A percentile compares a stretch with the other conserved stretches of the same genome.
phyloP scores from a whole-genome alignment of 1,140 invertebrate species.

The Orius insidiosus region DNA sequence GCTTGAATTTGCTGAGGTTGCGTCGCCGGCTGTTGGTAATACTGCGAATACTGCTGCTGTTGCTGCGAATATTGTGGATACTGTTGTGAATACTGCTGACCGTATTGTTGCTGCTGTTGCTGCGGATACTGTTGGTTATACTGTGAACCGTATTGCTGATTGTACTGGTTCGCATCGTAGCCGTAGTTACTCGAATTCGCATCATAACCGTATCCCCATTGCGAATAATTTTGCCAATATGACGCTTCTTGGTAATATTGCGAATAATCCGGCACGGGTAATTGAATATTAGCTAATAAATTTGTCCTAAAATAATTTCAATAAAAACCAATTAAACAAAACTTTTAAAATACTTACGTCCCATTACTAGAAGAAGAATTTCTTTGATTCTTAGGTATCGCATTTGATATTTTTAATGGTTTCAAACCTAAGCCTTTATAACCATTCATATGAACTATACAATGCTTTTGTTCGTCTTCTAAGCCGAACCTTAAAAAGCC shows the following conservation, averaged over 20 bases:
- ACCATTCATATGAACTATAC: conserved; percentile 74
- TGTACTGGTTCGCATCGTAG: background rate
- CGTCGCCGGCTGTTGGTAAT: conserved; percentile 28
- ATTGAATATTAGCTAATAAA: conserved; percentile 1
- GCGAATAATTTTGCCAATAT: conserved; percentile 53
- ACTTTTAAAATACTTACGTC: conserved; percentile 17
- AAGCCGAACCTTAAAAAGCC: conserved; percentile 91
- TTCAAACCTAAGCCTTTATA: conserved; percentile 67
- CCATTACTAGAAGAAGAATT: conserved; percentile 1
- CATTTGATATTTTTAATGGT: conserved; percentile 76
- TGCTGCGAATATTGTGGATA: conserved; percentile 11
- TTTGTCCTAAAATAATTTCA: background rate
- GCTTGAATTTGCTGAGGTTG: conserved; percentile 16
- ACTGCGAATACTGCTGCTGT: conserved; percentile 31
- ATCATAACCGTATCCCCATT: conserved; percentile 28
- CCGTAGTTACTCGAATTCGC: conserved; percentile 18
- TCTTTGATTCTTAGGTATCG: conserved; percentile 57
- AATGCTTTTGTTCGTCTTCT: conserved; percentile 87
- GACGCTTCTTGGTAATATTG: conserved; percentile 49
- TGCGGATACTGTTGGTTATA: background rate
- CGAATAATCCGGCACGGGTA: conserved; percentile 30
- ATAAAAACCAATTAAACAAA: background rate
- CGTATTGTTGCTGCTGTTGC: background rate
- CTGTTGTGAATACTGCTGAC: conserved; percentile 1
- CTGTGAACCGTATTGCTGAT: background rate